Percentiles rank a stretch among this genome's conserved stretches.
Conservation (phyloP, 2,888 invertebrate species). For the Macrophya annulata region DNA sequence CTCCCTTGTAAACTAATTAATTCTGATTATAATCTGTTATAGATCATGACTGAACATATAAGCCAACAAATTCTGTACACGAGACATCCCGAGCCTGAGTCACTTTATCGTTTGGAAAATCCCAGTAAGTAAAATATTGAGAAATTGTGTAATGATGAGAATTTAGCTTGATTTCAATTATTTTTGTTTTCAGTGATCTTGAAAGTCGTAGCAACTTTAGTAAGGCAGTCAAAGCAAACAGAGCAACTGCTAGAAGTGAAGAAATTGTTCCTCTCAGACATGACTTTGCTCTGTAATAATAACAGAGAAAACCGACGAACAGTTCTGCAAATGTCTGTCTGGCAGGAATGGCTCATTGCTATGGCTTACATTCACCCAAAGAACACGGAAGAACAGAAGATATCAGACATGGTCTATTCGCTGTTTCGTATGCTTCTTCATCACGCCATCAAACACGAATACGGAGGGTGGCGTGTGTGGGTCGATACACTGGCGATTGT, state of each 20-base stretch:
- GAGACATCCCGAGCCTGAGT: constrained; percentile 97
- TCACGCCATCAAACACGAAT: constrained; percentile 99
- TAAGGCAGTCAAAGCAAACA: constrained; percentile 97
- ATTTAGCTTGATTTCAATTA: not conserved
- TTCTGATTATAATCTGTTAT: constrained; percentile 62
- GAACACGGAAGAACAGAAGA: constrained; percentile 96
- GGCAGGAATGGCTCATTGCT: constrained; percentile 99
- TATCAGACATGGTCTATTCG: constrained; percentile 99
- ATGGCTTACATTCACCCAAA: constrained; percentile 99
- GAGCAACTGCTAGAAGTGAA: constrained; percentile 96
- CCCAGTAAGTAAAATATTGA: constrained; percentile 87
- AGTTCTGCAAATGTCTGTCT: constrained; percentile 99
- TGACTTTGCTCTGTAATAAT: constrained; percentile 98
- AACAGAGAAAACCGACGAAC: constrained; percentile 98
- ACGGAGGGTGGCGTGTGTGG: constrained; percentile 99
- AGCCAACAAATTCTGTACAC: constrained; percentile 97
- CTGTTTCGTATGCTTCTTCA: constrained; percentile 98
- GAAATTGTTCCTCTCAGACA: constrained; percentile 97
- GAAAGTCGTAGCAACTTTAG: constrained; percentile 98
- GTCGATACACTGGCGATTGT: constrained; percentile 99
- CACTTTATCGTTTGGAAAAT: constrained; percentile 96
- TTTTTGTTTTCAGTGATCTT: constrained; percentile 91
- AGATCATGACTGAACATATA: constrained; percentile 98
- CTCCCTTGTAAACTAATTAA: not conserved
- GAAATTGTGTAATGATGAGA: not conserved